Evolutionary conservation across 1,140 invertebrate species (phyloP).

Genomic region (Lysiphlebus fabarum): DNA sequence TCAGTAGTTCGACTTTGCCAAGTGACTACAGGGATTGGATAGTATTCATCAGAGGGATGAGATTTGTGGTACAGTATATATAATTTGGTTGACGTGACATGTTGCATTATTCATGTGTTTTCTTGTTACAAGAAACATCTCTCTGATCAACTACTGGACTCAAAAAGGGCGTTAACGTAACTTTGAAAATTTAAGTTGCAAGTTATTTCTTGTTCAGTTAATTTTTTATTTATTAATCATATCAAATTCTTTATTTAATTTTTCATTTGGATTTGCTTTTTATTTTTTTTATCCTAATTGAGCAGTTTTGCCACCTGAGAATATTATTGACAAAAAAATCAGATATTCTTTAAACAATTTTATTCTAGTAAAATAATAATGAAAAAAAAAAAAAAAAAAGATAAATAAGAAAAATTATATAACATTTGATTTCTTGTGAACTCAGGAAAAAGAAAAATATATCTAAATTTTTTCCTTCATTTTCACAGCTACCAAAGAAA

Average conservation of each 20-base stretch:
- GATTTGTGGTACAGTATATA: slow-evolving; percentile 41
- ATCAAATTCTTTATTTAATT: too few relatives aligned
- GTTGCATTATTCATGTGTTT: slow-evolving; percentile 51
- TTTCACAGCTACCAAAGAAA: slow-evolving; percentile 15
- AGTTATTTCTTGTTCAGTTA: not conserved
- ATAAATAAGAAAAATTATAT: not conserved
- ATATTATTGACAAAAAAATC: too few relatives aligned
- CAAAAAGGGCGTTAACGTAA: slow-evolving; percentile 34
- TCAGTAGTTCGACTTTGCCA: not conserved
- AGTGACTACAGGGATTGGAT: not conserved
- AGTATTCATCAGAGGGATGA: slow-evolving; percentile 40
- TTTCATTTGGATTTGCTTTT: too few relatives aligned
- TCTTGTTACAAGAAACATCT: slow-evolving; percentile 36
- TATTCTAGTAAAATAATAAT: not conserved
- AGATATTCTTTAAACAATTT: not conserved
- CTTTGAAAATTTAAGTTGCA: slow-evolving; percentile 24
- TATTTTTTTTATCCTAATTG: too few relatives aligned
- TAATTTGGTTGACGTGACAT: slow-evolving; percentile 44
- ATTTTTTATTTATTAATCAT: too few relatives aligned
- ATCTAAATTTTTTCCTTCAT: slow-evolving; percentile 19
- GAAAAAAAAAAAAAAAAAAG: not conserved
- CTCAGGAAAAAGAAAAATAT: slow-evolving; percentile 1
- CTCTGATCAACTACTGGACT: slow-evolving; percentile 31
- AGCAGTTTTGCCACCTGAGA: too few relatives aligned
- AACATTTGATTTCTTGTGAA: slow-evolving; percentile 3